Conservation (phyloP, 2,797 vertebrate species). For the Myotis findleyi region DNA sequence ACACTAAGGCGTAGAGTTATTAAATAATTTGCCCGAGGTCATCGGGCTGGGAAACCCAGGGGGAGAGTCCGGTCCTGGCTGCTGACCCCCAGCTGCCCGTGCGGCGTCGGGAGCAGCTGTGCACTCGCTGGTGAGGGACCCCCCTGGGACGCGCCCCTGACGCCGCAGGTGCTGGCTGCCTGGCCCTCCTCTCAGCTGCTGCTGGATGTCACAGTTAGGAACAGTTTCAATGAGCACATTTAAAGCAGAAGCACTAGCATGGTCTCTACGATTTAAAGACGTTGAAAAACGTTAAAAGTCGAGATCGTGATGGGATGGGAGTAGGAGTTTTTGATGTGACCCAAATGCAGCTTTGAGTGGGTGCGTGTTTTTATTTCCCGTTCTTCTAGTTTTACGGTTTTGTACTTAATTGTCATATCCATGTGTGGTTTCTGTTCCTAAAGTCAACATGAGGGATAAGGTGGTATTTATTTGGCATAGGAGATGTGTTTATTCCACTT, state of each 20-base stretch:
- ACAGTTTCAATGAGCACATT: not conserved
- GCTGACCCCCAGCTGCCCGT: not conserved
- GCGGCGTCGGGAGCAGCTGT: constrained; percentile 29
- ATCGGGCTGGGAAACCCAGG: not conserved
- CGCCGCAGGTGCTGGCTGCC: not conserved
- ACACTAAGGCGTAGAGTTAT: not conserved
- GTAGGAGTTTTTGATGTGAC: not conserved
- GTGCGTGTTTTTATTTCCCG: not conserved
- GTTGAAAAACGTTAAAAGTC: not conserved
- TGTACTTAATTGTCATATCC: not conserved
- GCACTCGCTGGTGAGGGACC: not conserved
- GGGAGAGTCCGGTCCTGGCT: not conserved
- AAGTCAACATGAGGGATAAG: not conserved
- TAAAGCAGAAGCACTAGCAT: not conserved
- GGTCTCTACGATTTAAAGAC: not conserved
- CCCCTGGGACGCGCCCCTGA: accelerated
- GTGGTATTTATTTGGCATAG: not conserved
- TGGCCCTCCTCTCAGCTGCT: not conserved
- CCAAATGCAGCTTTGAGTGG: not conserved
- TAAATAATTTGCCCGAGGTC: not conserved
- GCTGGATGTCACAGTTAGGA: not conserved
- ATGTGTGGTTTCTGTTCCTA: not conserved
- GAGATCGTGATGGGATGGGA: not conserved
- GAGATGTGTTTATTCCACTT: not conserved
- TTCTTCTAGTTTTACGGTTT: not conserved